These are phyloP conservation scores for Empidonax alnorum DNA, from an alignment of 2,113 vertebrate species.

Conservation along the genomic window DNA sequence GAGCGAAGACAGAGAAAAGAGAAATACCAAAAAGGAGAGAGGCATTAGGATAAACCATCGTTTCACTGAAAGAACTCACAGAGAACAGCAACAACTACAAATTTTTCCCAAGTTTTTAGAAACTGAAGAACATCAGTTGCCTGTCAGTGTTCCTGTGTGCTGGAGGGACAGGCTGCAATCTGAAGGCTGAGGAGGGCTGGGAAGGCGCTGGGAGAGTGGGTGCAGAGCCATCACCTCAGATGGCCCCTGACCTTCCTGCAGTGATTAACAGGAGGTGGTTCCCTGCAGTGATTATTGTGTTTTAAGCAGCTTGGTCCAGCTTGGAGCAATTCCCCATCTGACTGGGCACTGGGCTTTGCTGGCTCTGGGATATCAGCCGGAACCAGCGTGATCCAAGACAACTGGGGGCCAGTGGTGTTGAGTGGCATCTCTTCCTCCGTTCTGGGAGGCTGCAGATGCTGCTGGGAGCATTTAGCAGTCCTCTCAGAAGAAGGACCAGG, in stretches of 20 bases:
- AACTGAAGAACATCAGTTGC: background rate
- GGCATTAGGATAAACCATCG: background rate
- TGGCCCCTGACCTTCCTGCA: background rate
- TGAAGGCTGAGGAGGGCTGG: background rate
- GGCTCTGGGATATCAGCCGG: background rate
- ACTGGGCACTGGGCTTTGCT: background rate
- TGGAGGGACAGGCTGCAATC: background rate
- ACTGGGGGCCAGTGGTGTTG: background rate
- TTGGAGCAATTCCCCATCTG: conserved; percentile 28
- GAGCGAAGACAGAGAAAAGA: background rate
- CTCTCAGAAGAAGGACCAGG: background rate
- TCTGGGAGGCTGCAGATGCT: background rate
- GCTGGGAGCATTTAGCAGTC: background rate
- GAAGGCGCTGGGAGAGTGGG: background rate
- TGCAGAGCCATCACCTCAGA: background rate
- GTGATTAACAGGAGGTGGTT: conserved; percentile 26
- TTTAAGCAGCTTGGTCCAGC: conserved; percentile 56
- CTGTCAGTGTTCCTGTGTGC: background rate
- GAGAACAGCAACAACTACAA: background rate
- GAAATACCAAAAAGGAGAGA: background rate
- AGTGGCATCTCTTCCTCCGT: background rate
- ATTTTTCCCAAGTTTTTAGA: background rate
- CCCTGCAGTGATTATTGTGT: conserved; percentile 14
- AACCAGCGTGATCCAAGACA: background rate
- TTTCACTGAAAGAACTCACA: background rate